Base-by-base conservation (phyloP, 2,113 vertebrate genomes). In the Pteronura brasiliensis region DNA sequence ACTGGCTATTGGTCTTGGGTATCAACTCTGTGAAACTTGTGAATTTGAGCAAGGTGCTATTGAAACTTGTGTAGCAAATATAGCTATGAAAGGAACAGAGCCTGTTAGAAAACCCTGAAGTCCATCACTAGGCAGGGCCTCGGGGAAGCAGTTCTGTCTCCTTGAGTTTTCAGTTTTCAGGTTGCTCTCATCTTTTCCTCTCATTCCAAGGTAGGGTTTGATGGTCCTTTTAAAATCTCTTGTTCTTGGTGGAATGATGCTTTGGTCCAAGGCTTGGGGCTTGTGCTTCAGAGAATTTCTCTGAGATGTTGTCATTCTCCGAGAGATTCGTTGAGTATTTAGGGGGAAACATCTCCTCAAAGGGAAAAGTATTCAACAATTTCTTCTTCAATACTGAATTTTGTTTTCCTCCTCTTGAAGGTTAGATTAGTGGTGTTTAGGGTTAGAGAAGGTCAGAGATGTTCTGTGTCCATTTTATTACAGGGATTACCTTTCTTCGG, bases 61-160 rank as follows among this genome's bases (percentile, higher is more conserved):
- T 72, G 92, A 86, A 86, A 77, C 47, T 85, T 89, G 59, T 96
- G 17, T 88, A 93, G 63, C 85, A 86, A 85, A 72, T 69, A 36
- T 27, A 79, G 34, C 79, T 80, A 6, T 77, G 69, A 47, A 89
- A 93, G 89, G n/a, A 85, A 39, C 29, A 61, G 61, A 44, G 12
- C 44, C 47, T 65, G 3, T 49, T 67, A 17, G 44, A 76, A 88
- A 81, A 39, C n/a, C 13, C n/a, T 52, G 72, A 92, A 94, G 36
- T 23, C 31, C 0, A 21, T 77, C 36, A 65, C 31, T 57, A n/a
- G 36, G 20, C 18, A 83, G 49, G 15, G 65, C 20, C 72, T 88
- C 5, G 20, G 29, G 44, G 42, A 76, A 36, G 55, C 44, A 87
- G 55, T 59, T 79, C 81, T 52, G 25, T 65, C 49, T 74, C 39